Evolutionary conservation across 2,113 vertebrate species (phyloP), one percentile per base, ranked within the genome.

Genomic region (Ceuthmochares aereus): DNA sequence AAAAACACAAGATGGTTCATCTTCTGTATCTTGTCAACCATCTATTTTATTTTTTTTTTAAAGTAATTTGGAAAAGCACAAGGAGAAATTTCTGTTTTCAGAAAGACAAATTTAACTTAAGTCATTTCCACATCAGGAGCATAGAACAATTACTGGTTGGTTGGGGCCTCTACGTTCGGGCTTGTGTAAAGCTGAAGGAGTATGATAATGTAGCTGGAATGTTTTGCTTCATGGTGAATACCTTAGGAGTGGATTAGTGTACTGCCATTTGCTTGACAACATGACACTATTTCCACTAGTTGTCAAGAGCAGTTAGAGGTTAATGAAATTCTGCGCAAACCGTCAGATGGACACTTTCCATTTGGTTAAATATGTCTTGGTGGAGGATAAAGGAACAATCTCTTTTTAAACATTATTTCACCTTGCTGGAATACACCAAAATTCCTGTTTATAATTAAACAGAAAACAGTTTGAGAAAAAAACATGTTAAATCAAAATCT

Each of bases 121-220:
- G 90, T 26, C 29, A 25, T 40, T 67, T 90, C 18, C 12, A 20
- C 16, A 4, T 72, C 51, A 56, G 42, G 29, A 70, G 34, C 12
- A 9, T 83, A 21, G 13, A 86, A 32, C 17, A 32, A 15, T 64
- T 81, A 12, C 1, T 23, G 59, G 13, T 42, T 78, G 37, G 1
- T 25, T 66, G 25, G 17, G 10, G 42, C 30, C 69, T 54, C 6
- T 47, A 21, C 19, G 17, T 19, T 47, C 15, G 18, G 47, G 47
- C 47, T 42, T 64, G 5, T 27, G 5, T 70, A 45, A 95, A 81
- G 37, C 34, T 0, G 0, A 20, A 34, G 22, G 32, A 52, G 23
- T 26, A 45, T 63, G 43, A n/a, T 58, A 10, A 4, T 67, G 34
- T 70, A n/a, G 37, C 19, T 59, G 49, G 17, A 81, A 47, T 75